phyloP scores from a whole-genome alignment of 1,140 invertebrate species.

The Drosophila sechellia region DNA sequence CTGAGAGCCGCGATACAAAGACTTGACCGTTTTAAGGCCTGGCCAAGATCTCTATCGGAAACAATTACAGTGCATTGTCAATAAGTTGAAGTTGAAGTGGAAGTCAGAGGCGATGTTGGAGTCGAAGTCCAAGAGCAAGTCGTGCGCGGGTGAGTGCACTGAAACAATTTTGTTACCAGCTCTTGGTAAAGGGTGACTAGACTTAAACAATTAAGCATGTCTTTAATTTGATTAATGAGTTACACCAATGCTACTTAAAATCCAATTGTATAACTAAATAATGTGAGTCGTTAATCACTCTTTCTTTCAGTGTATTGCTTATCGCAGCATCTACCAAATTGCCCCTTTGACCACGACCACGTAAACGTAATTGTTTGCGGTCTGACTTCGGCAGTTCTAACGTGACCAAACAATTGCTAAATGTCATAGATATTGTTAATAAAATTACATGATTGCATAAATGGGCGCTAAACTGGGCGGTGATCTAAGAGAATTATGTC shows the following conservation, averaged over 20 bases:
- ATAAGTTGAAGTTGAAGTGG: conserved; percentile 37
- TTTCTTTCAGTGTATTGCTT: conserved; percentile 19
- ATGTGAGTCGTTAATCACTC: neutral
- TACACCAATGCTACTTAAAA: neutral
- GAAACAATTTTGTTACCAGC: neutral
- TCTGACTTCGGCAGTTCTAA: conserved; percentile 53
- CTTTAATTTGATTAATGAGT: neutral
- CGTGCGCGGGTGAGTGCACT: conserved; percentile 26
- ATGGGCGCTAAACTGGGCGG: conserved; percentile 56
- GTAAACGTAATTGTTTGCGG: conserved; percentile 59
- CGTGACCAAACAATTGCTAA: conserved; percentile 65
- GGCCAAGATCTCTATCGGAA: conserved; percentile 37
- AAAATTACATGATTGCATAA: conserved; percentile 59
- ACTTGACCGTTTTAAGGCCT: conserved; percentile 28
- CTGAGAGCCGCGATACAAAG: conserved; percentile 10
- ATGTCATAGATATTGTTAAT: conserved; percentile 60
- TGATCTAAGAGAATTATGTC: conserved; percentile 70
- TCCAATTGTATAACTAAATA: too few relatives aligned
- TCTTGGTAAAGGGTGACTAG: rapidly evolving
- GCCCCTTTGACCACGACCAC: conserved; percentile 60
- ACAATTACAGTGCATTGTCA: conserved; percentile 49
- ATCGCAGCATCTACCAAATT: conserved; percentile 58
- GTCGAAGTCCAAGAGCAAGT: conserved; percentile 14
- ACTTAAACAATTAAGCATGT: too few relatives aligned
- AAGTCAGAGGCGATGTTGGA: conserved; percentile 16